Conservation (phyloP, 2,888 invertebrate species). For the Caenorhabditis wallacei region DNA sequence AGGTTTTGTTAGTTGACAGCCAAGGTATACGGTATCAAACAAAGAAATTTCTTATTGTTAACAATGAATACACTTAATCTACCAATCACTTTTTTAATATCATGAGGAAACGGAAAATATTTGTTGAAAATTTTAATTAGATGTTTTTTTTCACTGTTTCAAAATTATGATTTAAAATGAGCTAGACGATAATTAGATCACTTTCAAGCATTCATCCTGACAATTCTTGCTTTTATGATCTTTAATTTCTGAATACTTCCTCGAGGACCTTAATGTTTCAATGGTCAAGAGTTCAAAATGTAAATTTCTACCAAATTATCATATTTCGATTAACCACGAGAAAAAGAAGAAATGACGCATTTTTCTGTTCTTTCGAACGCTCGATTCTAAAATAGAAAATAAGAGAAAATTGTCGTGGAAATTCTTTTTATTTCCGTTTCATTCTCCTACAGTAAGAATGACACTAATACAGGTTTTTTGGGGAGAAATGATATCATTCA, state of each 20-base stretch:
- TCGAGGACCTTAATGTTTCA: neutral
- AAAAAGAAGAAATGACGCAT: neutral
- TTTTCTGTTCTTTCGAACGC: neutral
- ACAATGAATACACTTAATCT: no score
- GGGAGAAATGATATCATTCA: neutral
- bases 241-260: neutral
- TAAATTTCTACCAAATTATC: neutral
- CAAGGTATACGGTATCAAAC: no score
- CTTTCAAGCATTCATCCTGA: no score
- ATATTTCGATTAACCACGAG: neutral
- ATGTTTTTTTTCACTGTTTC: no score
- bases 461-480: neutral
- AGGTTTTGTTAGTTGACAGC: no score
- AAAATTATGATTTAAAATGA: no score
- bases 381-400: neutral
- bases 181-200: no score
- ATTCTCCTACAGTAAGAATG: neutral
- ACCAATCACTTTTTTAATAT: no score
- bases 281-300: constrained; percentile 31
- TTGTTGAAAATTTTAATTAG: no score
- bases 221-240: no score
- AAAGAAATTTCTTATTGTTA: no score
- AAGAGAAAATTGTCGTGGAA: neutral
- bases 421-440: neutral
- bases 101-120: no score